phyloP scores from a whole-genome alignment of 2,797 vertebrate genomes.

The Bradypodion ventrale region DNA sequence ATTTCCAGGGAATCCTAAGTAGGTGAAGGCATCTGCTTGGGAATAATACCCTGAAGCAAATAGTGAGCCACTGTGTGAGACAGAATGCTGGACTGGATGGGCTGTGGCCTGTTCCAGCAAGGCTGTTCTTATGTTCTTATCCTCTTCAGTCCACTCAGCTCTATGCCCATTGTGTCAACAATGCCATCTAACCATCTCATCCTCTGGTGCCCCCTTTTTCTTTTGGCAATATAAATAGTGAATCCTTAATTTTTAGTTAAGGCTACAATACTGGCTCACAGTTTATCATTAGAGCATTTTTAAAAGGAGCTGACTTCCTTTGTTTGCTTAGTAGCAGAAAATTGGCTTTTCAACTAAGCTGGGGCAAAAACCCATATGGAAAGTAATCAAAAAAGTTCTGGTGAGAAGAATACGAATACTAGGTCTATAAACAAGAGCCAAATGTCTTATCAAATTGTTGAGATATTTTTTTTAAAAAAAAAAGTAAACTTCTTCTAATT shows the following conservation, averaged over 20 bases:
- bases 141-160: too few species aligned
- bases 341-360: neutral
- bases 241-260: neutral
- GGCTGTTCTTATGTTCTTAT: too few species aligned
- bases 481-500: neutral
- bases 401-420: neutral
- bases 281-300: neutral
- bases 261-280: neutral
- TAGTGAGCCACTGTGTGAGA: too few species aligned
- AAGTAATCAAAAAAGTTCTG: neutral
- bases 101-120: too few species aligned
- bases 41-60: too few species aligned
- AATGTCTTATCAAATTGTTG: neutral
- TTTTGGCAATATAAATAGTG: too few species aligned
- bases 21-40: too few species aligned
- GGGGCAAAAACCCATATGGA: neutral
- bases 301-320: neutral
- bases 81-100: too few species aligned
- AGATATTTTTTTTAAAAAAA: neutral
- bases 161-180: too few species aligned
- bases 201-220: too few species aligned
- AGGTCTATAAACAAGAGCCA: neutral
- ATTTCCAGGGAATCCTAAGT: too few species aligned
- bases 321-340: neutral
- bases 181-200: too few species aligned